Conservation (phyloP, 2,797 vertebrate genomes). For the Hydrolagus colliei region DNA sequence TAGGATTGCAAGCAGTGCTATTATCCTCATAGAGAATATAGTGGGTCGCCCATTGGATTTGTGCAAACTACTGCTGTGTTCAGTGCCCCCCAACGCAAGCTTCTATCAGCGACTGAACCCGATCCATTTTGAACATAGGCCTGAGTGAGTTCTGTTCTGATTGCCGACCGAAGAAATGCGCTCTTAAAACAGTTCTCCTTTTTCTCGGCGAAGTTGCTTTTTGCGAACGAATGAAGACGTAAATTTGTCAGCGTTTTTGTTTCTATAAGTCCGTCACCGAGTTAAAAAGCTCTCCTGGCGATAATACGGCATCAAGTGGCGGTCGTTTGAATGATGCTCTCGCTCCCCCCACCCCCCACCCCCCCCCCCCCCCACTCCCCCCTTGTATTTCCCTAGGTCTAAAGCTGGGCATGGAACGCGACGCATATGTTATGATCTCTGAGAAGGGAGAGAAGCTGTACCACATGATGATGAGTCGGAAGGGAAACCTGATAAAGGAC, state of each 20-base stretch:
- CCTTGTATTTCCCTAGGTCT: conserved; percentile 60
- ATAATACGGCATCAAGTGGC: not conserved
- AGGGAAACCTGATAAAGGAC: conserved; percentile 87
- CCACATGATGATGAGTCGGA: conserved; percentile 96
- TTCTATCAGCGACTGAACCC: not conserved
- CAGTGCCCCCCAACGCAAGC: not conserved
- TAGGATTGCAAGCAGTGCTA: not conserved
- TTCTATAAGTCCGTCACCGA: not conserved
- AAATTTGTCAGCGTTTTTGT: not conserved
- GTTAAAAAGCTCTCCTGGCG: not conserved
- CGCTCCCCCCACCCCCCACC: too few species aligned
- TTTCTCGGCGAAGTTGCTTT: not conserved
- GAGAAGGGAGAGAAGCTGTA: conserved; percentile 98
- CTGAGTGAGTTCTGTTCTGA: not conserved
- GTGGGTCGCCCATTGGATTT: not conserved
- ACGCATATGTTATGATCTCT: conserved; percentile 93
- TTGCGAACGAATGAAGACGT: not conserved
- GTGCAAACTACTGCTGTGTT: too few species aligned
- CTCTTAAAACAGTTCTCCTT: not conserved
- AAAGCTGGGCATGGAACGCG: conserved; percentile 95
- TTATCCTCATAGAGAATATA: not conserved
- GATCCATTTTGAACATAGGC: not conserved
- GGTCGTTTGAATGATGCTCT: not conserved
- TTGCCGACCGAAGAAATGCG: not conserved
- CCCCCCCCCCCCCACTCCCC: not conserved